Conservation (phyloP, 2,888 invertebrate genomes). For the Danaus chrysippus region DNA sequence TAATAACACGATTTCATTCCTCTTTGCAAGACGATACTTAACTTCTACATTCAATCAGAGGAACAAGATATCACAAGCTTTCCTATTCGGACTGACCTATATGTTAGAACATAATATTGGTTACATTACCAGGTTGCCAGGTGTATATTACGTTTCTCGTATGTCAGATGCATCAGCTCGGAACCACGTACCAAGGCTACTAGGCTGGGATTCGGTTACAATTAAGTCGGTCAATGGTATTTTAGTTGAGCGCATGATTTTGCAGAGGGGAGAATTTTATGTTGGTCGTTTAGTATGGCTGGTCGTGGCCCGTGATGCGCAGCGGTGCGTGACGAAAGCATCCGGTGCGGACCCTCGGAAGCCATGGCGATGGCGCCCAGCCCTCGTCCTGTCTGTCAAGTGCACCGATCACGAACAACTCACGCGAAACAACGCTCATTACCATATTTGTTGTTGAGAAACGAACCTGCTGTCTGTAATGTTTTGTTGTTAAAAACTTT, state of each 20-base stretch:
- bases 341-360: conserved; percentile 67
- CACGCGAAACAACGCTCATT: conserved; percentile 15
- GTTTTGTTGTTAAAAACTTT: too few relatives aligned
- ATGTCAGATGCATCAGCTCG: conserved; percentile 49
- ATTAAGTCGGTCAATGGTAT: conserved; percentile 35
- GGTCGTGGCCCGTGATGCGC: conserved; percentile 59
- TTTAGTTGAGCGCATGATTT: conserved; percentile 33
- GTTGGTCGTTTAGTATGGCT: conserved; percentile 26
- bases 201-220: conserved; percentile 32
- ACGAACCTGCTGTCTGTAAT: too few relatives aligned
- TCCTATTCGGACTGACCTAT: conserved; percentile 28
- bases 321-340: conserved; percentile 65
- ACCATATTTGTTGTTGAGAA: not conserved
- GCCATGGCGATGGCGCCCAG: conserved; percentile 54
- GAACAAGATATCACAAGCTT: conserved; percentile 4
- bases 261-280: conserved; percentile 13
- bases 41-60: not conserved
- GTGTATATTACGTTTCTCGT: conserved; percentile 52
- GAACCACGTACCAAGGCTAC: conserved; percentile 63
- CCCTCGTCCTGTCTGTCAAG: conserved; percentile 39
- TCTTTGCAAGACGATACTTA: too few relatives aligned
- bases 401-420: conserved; percentile 24
- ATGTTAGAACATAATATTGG: conserved; percentile 37
- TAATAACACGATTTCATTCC: too few relatives aligned
- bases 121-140: conserved; percentile 45